These are phyloP conservation scores for Gortyna flavago DNA, from an alignment of 2,888 invertebrate species.

Conservation along the genomic window DNA sequence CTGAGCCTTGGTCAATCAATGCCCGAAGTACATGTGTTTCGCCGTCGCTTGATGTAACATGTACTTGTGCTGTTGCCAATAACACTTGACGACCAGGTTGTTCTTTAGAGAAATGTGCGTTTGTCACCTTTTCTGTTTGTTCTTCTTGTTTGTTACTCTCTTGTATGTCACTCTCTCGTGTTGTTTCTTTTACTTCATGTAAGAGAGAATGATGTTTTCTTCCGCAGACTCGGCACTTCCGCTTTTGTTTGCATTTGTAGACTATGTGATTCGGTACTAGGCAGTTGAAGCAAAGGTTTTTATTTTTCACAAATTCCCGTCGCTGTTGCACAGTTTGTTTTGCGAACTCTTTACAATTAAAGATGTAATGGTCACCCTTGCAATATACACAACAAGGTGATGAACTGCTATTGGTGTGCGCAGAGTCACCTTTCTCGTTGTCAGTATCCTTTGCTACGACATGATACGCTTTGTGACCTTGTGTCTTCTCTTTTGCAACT, in stretches of 20 bases:
- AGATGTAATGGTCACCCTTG: too few relatives aligned
- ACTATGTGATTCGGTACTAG: slow-evolving; percentile 24
- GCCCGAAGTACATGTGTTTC: too few relatives aligned
- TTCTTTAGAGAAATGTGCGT: slow-evolving; percentile 30
- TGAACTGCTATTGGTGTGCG: neutral
- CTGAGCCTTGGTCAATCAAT: slow-evolving; percentile 64
- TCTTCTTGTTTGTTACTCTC: slow-evolving; percentile 1
- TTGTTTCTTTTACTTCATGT: neutral
- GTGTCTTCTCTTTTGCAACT: slow-evolving; percentile 10
- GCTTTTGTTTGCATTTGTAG: slow-evolving; percentile 12
- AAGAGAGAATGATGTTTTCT: neutral
- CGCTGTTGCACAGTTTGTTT: slow-evolving; percentile 22
- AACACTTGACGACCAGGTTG: slow-evolving; percentile 55
- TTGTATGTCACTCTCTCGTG: neutral
- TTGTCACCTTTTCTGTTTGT: slow-evolving; percentile 18
- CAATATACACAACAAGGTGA: neutral
- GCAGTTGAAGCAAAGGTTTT: slow-evolving; percentile 25
- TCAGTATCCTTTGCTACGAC: neutral
- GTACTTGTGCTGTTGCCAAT: slow-evolving; percentile 45
- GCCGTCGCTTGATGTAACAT: too few relatives aligned
- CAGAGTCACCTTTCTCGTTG: neutral
- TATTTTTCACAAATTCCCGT: slow-evolving; percentile 19
- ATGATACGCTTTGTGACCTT: neutral
- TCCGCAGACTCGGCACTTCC: neutral
- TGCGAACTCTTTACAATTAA: slow-evolving; percentile 8